A percentile compares a stretch with the other conserved stretches of the same genome.
Conservation (phyloP, 1,140 invertebrate species). For the Bradysia coprophila region DNA sequence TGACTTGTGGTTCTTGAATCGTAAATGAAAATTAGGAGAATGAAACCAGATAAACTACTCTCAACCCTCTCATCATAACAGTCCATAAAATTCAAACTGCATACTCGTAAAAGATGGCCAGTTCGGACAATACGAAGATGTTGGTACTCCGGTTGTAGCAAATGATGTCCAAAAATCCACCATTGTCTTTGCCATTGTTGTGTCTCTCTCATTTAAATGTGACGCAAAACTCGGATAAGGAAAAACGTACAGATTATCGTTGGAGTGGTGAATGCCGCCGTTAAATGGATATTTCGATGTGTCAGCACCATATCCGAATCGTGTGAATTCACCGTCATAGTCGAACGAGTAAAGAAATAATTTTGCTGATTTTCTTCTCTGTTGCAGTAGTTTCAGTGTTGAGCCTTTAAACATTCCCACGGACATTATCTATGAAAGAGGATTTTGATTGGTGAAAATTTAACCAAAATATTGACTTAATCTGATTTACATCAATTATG, state of each 20-base stretch:
- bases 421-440: no score
- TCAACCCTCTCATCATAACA: neutral
- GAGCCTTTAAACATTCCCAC: no score
- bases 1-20: neutral
- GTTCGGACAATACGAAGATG: slow-evolving; percentile 12
- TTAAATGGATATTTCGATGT: slow-evolving; percentile 20
- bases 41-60: neutral
- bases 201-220: slow-evolving; percentile 15
- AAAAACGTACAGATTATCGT: slow-evolving; percentile 20
- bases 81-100: no score
- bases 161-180: slow-evolving; percentile 22
- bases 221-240: slow-evolving; percentile 18
- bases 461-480: no score
- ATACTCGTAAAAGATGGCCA: slow-evolving; percentile 22
- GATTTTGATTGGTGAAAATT: no score
- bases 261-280: slow-evolving; percentile 18
- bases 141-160: slow-evolving; percentile 16
- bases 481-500: no score
- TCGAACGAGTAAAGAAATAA: slow-evolving; percentile 22
- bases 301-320: slow-evolving; percentile 17
- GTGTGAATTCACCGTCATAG: slow-evolving; percentile 20
- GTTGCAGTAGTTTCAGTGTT: no score
- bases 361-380: slow-evolving; percentile 14
- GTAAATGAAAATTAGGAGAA: neutral
- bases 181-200: slow-evolving; percentile 17